A percentile compares a stretch with the other conserved stretches of the same genome.
Evolutionary conservation across 2,797 vertebrate species (phyloP).

Genomic region (Vultur gryphus): DNA sequence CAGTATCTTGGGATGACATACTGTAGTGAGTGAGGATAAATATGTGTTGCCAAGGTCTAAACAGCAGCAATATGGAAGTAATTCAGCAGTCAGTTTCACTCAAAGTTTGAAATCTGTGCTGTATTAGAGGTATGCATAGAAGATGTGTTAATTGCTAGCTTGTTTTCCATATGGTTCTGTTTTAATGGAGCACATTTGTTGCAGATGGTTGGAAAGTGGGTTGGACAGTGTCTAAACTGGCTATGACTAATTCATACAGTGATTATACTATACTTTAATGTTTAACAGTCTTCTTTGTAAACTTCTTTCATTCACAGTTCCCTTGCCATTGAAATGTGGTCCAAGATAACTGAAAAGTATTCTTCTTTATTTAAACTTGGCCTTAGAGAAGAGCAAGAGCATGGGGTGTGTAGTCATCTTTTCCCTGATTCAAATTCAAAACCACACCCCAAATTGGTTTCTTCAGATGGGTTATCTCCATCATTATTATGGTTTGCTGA

Average conservation of each 20-base stretch:
- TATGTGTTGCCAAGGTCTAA: constrained; percentile 81
- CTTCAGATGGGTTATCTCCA: constrained; percentile 77
- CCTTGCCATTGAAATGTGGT: constrained; percentile 80
- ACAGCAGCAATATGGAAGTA: constrained; percentile 84
- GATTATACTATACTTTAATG: constrained; percentile 74
- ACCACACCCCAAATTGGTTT: constrained; percentile 71
- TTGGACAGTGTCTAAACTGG: constrained; percentile 85
- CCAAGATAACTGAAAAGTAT: constrained; percentile 77
- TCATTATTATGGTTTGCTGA: constrained; percentile 77
- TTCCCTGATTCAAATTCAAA: constrained; percentile 78
- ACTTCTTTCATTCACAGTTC: constrained; percentile 75
- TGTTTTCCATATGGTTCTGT: constrained; percentile 96
- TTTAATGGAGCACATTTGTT: constrained; percentile 95
- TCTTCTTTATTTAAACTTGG: constrained; percentile 73
- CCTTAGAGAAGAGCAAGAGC: constrained; percentile 71
- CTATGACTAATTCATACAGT: constrained; percentile 81
- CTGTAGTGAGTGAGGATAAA: constrained; percentile 66
- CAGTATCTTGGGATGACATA: constrained; percentile 60
- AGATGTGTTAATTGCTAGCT: constrained; percentile 92
- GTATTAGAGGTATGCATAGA: constrained; percentile 83
- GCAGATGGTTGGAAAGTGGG: constrained; percentile 92
- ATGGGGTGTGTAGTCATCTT: constrained; percentile 74
- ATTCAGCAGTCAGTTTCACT: constrained; percentile 90
- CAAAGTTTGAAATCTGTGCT: constrained; percentile 88
- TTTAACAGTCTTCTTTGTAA: constrained; percentile 73